These are phyloP conservation scores for Drosophila sturtevanti DNA, from an alignment of 1,140 invertebrate species.

Conservation along the genomic window DNA sequence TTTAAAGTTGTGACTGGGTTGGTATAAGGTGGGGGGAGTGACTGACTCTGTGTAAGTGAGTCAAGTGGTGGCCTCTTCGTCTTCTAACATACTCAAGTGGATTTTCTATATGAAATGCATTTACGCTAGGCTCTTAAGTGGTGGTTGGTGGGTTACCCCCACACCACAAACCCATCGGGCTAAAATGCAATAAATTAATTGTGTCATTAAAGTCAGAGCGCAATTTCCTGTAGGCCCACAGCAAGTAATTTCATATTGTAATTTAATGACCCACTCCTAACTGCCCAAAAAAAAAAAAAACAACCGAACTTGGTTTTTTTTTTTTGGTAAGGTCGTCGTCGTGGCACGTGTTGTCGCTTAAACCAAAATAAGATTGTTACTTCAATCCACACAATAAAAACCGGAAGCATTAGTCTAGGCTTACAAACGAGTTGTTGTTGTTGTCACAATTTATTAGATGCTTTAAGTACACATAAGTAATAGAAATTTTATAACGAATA, in stretches of 20 bases:
- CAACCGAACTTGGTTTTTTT: conserved; percentile 29
- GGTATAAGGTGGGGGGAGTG: no score
- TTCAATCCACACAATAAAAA: conserved; percentile 23
- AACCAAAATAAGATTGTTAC: conserved; percentile 27
- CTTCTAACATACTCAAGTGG: conserved; percentile 37
- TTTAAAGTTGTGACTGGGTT: conserved; percentile 21
- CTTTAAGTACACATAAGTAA: conserved; percentile 13
- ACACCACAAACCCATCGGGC: conserved; percentile 3
- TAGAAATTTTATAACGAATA: conserved; percentile 7
- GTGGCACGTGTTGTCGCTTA: conserved; percentile 58
- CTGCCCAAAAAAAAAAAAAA: conserved; percentile 24
- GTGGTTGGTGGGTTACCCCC: not conserved
- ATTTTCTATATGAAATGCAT: conserved; percentile 62
- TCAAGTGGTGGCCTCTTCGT: conserved; percentile 25
- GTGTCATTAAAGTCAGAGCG: conserved; percentile 52
- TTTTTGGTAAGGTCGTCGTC: conserved; percentile 4
- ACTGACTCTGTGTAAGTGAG: conserved; percentile 24
- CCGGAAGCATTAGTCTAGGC: conserved; percentile 45
- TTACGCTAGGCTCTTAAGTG: conserved; percentile 23
- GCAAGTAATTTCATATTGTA: conserved; percentile 50
- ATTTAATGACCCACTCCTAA: conserved; percentile 58
- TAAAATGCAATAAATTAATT: conserved; percentile 74
- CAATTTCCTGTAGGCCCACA: conserved; percentile 50
- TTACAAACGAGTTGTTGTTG: conserved; percentile 18
- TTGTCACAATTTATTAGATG: conserved; percentile 40